phyloP scores from a whole-genome alignment of 2,888 invertebrate species.

The Sarcophaga variegata region DNA sequence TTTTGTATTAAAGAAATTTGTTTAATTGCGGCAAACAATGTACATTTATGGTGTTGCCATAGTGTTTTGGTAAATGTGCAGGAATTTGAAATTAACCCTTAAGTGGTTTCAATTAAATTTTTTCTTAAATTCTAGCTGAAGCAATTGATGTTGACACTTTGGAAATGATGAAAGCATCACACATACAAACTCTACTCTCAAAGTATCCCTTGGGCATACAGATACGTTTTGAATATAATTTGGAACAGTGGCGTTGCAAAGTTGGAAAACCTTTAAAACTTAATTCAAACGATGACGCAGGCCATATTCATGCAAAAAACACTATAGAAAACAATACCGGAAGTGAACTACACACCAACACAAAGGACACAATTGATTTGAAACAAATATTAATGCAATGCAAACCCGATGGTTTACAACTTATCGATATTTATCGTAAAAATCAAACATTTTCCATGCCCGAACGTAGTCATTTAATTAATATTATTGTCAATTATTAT shows the following conservation, averaged over 20 bases:
- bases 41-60: slow-evolving; percentile 19
- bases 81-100: neutral
- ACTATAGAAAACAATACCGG: neutral
- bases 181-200: slow-evolving; percentile 73
- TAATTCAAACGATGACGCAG: neutral
- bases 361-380: slow-evolving; percentile 9
- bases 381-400: slow-evolving; percentile 48
- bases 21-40: neutral
- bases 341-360: neutral
- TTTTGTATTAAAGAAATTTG: neutral
- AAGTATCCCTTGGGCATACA: slow-evolving; percentile 76
- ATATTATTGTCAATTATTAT: slow-evolving; percentile 32
- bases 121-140: slow-evolving; percentile 72
- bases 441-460: slow-evolving; percentile 16
- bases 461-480: slow-evolving; percentile 34
- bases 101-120: neutral
- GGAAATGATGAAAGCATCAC: slow-evolving; percentile 76
- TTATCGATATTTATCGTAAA: slow-evolving; percentile 50
- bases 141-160: slow-evolving; percentile 75
- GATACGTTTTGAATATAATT: slow-evolving; percentile 78
- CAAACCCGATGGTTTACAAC: slow-evolving; percentile 69
- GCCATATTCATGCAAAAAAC: neutral
- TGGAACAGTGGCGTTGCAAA: slow-evolving; percentile 77
- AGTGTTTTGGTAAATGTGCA: neutral
- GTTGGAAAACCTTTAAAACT: slow-evolving; percentile 73